A percentile compares a stretch with the other conserved stretches of the same genome.
phyloP scores from a whole-genome alignment of 2,797 vertebrate species.

The Miichthys miiuy region DNA sequence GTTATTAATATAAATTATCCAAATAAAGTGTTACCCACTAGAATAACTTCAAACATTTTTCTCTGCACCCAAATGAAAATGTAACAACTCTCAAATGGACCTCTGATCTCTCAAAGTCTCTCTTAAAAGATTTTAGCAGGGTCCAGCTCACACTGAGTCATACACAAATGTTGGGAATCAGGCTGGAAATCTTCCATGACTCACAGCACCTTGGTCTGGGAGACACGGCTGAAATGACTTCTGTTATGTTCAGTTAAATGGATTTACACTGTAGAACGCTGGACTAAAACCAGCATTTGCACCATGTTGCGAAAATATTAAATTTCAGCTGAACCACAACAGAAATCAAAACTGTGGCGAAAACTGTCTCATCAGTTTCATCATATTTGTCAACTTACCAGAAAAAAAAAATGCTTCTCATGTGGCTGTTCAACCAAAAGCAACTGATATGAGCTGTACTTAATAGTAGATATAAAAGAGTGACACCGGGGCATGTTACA shows the following conservation, averaged over 20 bases:
- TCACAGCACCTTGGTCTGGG: slow-evolving; percentile 25
- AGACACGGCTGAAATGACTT: slow-evolving; percentile 12
- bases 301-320: slow-evolving; percentile 1
- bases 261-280: neutral
- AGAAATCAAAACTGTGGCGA: neutral
- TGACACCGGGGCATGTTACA: slow-evolving; percentile 26
- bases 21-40: too few species aligned
- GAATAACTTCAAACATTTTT: neutral
- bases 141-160: slow-evolving; percentile 52
- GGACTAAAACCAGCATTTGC: neutral
- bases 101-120: neutral
- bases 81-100: neutral
- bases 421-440: too few species aligned
- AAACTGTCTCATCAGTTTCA: neutral
- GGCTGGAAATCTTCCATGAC: slow-evolving; percentile 48
- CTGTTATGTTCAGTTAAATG: slow-evolving; percentile 2
- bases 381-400: neutral
- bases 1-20: too few species aligned
- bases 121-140: slow-evolving; percentile 25
- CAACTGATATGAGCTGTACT: neutral
- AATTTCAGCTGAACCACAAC: neutral
- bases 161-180: slow-evolving; percentile 36
- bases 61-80: neutral
- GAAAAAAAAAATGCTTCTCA: neutral
- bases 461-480: neutral